Percentiles rank a stretch among this genome's conserved stretches.
These are phyloP conservation scores for Mechanitis mazaeus DNA, from an alignment of 2,888 invertebrate species.

Conservation along the genomic window DNA sequence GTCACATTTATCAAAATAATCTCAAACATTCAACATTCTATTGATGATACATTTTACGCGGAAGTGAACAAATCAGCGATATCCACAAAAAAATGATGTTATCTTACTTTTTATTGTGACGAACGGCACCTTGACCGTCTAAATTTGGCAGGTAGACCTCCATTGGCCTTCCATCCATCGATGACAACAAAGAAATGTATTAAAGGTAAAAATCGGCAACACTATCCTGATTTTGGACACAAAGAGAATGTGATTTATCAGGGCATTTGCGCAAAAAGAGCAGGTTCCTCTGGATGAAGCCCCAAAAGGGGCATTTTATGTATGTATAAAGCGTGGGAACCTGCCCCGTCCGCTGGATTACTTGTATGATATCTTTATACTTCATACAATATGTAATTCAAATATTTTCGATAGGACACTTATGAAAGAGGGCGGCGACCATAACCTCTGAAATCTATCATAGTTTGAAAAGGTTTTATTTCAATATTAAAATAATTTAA, in stretches of 20 bases:
- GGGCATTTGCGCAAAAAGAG: slow-evolving; percentile 66
- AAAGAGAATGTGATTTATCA: slow-evolving; percentile 70
- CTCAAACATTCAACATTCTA: slow-evolving; percentile 4
- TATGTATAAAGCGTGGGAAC: slow-evolving; percentile 69
- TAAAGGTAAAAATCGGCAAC: slow-evolving; percentile 58
- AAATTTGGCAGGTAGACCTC: slow-evolving; percentile 69
- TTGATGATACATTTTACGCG: slow-evolving; percentile 43
- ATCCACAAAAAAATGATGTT: slow-evolving; percentile 40
- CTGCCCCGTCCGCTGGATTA: slow-evolving; percentile 7
- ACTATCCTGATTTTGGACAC: slow-evolving; percentile 52
- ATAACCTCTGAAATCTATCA: too few species aligned
- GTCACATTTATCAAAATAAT: background rate
- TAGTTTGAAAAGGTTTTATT: too few species aligned
- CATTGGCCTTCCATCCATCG: slow-evolving; percentile 56
- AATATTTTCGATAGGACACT: background rate
- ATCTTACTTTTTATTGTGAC: slow-evolving; percentile 68
- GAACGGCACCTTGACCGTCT: slow-evolving; percentile 69
- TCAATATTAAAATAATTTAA: too few species aligned
- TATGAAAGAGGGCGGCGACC: too few species aligned
- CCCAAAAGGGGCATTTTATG: slow-evolving; percentile 72
- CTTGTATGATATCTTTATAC: background rate
- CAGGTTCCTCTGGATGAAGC: slow-evolving; percentile 72
- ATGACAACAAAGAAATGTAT: slow-evolving; percentile 57
- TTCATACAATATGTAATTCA: background rate
- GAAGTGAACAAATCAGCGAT: slow-evolving; percentile 45